phyloP scores from a whole-genome alignment of 2,888 invertebrate genomes.

The Congeria kusceri region DNA sequence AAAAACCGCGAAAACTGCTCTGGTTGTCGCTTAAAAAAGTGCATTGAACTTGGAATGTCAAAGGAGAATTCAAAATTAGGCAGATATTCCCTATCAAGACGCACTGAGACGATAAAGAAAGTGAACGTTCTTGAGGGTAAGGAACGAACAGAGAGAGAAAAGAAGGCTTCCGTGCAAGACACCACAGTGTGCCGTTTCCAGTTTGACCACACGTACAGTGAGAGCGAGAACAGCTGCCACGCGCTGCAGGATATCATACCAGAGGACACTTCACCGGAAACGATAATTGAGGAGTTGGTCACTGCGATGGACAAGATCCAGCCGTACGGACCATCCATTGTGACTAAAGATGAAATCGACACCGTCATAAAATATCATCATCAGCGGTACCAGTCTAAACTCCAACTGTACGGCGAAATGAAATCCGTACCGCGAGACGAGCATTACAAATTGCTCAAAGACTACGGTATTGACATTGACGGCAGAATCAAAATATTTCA shows the following conservation, averaged over 20 bases:
- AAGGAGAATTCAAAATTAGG: conserved; percentile 60
- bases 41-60: conserved; percentile 60
- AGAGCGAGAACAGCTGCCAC: conserved; percentile 5
- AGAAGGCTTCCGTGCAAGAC: background rate
- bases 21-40: conserved; percentile 56
- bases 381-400: conserved; percentile 44
- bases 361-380: conserved; percentile 39
- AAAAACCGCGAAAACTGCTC: conserved; percentile 60
- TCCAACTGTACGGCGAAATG: conserved; percentile 44
- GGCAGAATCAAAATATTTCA: conserved; percentile 43
- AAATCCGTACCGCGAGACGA: conserved; percentile 56
- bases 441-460: conserved; percentile 48
- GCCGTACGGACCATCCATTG: conserved; percentile 46
- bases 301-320: conserved; percentile 50
- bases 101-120: conserved; percentile 58
- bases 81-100: conserved; percentile 51
- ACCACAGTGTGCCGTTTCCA: conserved; percentile 5
- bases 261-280: conserved; percentile 25
- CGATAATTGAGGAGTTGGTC: conserved; percentile 31
- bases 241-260: conserved; percentile 17
- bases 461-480: conserved; percentile 60
- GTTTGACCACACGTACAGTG: conserved; percentile 41
- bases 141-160: conserved; percentile 10
- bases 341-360: conserved; percentile 25
- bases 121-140: conserved; percentile 55